Percentiles rank a stretch among this genome's conserved stretches.
Evolutionary conservation across 2,888 invertebrate genomes (phyloP).

Genomic region (Eubasilissa splendida): DNA sequence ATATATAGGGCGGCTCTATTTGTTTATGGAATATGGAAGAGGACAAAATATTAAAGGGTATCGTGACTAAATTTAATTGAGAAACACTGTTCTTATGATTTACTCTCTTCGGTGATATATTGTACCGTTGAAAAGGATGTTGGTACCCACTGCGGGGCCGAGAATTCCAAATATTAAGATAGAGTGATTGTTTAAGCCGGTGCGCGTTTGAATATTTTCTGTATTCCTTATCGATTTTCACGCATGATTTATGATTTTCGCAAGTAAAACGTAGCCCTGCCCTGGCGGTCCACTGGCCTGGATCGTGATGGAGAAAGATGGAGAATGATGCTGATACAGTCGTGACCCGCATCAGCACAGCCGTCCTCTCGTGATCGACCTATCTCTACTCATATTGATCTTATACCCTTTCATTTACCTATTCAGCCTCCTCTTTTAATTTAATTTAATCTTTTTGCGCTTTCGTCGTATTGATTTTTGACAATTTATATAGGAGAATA

Average conservation of each 20-base stretch:
- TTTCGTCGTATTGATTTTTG: neutral
- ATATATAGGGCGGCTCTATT: no score
- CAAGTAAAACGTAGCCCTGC: neutral
- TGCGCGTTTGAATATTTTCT: neutral
- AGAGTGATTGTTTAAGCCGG: no score
- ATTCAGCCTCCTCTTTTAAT: neutral
- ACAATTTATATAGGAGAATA: no score
- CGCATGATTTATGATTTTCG: conserved; percentile 21
- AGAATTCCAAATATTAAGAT: no score
- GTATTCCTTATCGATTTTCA: conserved; percentile 26
- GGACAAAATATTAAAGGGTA: no score
- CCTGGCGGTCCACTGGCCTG: conserved; percentile 24
- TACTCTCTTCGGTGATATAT: no score
- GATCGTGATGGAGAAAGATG: conserved; percentile 1
- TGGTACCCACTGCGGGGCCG: no score
- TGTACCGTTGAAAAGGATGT: no score
- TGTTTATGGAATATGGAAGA: no score
- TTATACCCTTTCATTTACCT: neutral
- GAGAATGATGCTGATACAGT: conserved; percentile 18
- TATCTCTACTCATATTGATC: no score
- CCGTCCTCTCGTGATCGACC: neutral
- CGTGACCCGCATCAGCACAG: conserved; percentile 21
- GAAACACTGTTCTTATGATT: no score
- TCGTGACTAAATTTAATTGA: no score
- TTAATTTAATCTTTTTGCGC: neutral